Percentiles rank a stretch among this genome's conserved stretches.
Evolutionary conservation across 2,113 vertebrate genomes (phyloP).

Genomic region (Pipa parva): DNA sequence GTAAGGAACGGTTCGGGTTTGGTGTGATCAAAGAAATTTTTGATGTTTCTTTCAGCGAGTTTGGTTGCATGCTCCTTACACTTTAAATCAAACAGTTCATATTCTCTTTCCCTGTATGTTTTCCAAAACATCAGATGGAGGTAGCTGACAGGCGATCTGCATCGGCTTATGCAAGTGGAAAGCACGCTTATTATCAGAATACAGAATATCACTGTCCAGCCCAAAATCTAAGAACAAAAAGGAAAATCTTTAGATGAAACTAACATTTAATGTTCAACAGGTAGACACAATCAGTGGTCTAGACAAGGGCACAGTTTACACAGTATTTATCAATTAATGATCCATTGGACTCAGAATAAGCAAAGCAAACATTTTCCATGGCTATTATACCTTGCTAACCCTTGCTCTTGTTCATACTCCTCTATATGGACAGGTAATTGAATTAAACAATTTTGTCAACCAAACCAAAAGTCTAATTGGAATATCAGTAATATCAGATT

Average conservation of each 20-base stretch:
- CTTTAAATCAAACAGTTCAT: constrained; percentile 48
- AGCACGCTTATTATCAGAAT: constrained; percentile 48
- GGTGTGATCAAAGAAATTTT: constrained; percentile 61
- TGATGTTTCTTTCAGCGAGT: constrained; percentile 65
- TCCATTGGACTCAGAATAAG: too few relatives aligned
- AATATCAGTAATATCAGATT: too few relatives aligned
- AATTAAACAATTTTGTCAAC: too few relatives aligned
- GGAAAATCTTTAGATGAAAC: not conserved
- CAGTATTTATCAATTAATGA: too few relatives aligned
- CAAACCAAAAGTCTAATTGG: too few relatives aligned
- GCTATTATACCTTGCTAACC: too few relatives aligned
- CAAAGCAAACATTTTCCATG: too few relatives aligned
- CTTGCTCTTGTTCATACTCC: too few relatives aligned
- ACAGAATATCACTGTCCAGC: constrained; percentile 63
- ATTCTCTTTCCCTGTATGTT: constrained; percentile 62
- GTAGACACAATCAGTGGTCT: too few relatives aligned
- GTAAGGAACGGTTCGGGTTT: constrained; percentile 26
- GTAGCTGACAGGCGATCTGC: constrained; percentile 62
- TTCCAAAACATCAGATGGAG: constrained; percentile 69
- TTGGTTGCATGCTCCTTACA: constrained; percentile 55
- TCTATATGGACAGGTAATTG: too few relatives aligned
- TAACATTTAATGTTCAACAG: not conserved
- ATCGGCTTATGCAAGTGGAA: constrained; percentile 48
- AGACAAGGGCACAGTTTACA: too few relatives aligned
- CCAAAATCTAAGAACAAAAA: constrained; percentile 61